These are phyloP conservation scores for Gryllus longicercus DNA, from an alignment of 2,888 invertebrate species.

Conservation along the genomic window DNA sequence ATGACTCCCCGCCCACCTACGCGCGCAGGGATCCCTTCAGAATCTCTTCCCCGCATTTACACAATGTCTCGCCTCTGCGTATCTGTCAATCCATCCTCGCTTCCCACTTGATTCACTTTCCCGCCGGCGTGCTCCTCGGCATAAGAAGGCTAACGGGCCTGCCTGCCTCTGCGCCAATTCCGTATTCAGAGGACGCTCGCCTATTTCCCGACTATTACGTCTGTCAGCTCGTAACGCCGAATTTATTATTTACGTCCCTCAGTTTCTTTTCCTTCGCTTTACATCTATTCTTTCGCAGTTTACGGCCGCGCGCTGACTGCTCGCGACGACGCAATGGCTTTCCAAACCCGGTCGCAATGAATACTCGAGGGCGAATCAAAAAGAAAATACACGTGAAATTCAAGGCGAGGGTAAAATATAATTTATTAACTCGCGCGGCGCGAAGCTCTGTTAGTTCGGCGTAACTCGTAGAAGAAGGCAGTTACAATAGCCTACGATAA, in stretches of 20 bases:
- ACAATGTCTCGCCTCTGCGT: neutral
- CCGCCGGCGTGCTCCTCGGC: neutral
- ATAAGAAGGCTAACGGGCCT: neutral
- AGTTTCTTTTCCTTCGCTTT: neutral
- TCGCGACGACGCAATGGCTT: too few relatives aligned
- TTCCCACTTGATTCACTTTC: neutral
- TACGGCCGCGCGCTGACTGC: neutral
- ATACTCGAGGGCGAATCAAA: too few relatives aligned
- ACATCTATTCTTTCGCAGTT: neutral
- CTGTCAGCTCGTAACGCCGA: slow-evolving; percentile 1
- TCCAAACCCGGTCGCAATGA: too few relatives aligned
- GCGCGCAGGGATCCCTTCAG: neutral
- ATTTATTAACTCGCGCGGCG: too few relatives aligned
- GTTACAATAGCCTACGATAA: too few relatives aligned
- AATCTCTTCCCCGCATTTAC: neutral
- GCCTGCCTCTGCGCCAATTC: neutral
- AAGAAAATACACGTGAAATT: too few relatives aligned
- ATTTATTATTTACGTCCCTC: neutral
- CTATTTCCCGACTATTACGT: neutral
- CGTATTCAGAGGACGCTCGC: neutral
- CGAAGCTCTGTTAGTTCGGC: too few relatives aligned
- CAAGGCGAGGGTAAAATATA: too few relatives aligned
- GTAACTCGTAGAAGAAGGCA: too few relatives aligned
- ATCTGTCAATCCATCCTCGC: neutral
- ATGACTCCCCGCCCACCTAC: neutral